A percentile compares a stretch with the other conserved stretches of the same genome.
Conservation (phyloP, 2,888 invertebrate genomes). For the Lycocerus yunnanus region DNA sequence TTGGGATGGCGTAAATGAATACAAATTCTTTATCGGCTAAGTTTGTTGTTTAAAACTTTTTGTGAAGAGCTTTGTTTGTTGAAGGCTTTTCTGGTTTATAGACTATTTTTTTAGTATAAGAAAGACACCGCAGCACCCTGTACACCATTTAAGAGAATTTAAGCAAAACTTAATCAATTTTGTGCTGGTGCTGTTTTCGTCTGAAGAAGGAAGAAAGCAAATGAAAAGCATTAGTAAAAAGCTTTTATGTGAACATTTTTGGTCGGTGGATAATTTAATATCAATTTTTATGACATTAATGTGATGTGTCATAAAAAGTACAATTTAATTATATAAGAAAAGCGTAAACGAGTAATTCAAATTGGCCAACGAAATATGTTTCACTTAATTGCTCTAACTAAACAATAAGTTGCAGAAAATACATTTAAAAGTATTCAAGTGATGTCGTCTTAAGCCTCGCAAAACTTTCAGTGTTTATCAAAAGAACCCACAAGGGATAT, state of each 20-base stretch:
- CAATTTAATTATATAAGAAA: neutral
- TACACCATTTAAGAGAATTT: neutral
- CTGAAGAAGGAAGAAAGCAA: neutral
- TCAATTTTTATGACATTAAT: neutral
- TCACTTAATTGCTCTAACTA: neutral
- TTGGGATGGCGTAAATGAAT: neutral
- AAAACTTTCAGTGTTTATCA: slow-evolving; percentile 33
- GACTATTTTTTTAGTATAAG: neutral
- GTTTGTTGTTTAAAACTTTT: neutral
- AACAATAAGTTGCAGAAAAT: slow-evolving; percentile 2
- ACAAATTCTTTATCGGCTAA: neutral
- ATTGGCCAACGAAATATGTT: neutral
- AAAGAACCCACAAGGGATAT: slow-evolving; percentile 28
- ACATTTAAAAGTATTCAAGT: neutral
- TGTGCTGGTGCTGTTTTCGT: neutral
- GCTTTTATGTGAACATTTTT: neutral
- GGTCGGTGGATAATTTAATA: neutral
- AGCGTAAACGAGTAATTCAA: neutral
- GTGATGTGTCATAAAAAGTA: neutral
- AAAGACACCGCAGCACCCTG: neutral
- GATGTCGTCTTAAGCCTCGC: slow-evolving; percentile 11
- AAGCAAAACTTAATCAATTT: neutral
- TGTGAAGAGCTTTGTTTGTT: neutral
- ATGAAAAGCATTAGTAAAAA: neutral
- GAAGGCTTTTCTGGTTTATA: neutral